Conservation (phyloP, 2,113 vertebrate species). For the Gracilinanus agilis region DNA sequence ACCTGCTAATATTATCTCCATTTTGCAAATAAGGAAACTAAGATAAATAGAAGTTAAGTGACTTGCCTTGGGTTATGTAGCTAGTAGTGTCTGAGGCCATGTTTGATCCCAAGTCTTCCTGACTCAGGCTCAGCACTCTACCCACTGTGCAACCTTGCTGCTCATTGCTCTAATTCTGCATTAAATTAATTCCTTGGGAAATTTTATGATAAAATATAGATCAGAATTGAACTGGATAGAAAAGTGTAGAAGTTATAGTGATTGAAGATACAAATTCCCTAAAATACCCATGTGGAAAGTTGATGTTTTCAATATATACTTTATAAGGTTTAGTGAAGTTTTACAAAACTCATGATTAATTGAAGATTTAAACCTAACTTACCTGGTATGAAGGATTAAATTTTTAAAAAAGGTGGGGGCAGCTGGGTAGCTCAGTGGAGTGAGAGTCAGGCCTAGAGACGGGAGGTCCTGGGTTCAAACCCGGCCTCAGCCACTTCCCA, state of each 20-base stretch:
- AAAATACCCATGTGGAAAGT: background rate
- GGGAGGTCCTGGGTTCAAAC: too few species aligned
- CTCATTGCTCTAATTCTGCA: background rate
- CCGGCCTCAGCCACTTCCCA: too few species aligned
- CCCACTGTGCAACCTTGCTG: background rate
- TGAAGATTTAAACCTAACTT: background rate
- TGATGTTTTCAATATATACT: background rate
- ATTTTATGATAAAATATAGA: background rate
- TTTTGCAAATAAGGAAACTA: background rate
- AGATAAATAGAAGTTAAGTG: background rate
- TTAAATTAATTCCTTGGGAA: background rate
- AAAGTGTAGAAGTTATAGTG: background rate
- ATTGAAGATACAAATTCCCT: background rate
- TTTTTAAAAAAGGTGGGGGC: too few species aligned
- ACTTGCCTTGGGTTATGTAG: background rate
- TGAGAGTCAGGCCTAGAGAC: too few species aligned
- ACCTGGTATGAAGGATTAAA: background rate
- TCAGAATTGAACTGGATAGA: background rate
- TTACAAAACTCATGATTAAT: background rate
- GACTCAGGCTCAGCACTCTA: background rate
- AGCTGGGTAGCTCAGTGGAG: too few species aligned
- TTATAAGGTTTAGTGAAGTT: background rate
- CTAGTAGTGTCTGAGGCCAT: background rate
- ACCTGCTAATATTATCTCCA: background rate
- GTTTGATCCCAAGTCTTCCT: background rate